Percentiles rank a stretch among this genome's conserved stretches.
These are phyloP conservation scores for Forbesichthys papilliferus DNA, from an alignment of 2,113 vertebrate genomes.

Conservation along the genomic window DNA sequence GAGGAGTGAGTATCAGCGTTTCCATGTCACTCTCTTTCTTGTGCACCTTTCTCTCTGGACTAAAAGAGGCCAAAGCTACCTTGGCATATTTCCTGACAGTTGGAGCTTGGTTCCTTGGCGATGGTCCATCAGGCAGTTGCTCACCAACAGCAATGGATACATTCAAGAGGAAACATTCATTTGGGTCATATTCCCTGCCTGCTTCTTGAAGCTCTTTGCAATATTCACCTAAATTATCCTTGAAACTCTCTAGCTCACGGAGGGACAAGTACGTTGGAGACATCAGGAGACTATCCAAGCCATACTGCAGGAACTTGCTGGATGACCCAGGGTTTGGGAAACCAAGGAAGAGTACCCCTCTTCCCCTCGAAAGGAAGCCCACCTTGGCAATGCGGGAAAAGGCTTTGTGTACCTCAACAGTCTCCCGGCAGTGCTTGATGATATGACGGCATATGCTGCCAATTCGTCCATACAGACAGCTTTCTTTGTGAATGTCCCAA, in stretches of 20 bases:
- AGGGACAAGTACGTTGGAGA: conserved; percentile 95
- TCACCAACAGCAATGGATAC: conserved; percentile 95
- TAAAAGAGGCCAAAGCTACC: conserved; percentile 92
- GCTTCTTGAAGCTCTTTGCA: conserved; percentile 90
- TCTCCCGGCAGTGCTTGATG: conserved; percentile 94
- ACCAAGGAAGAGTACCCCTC: conserved; percentile 92
- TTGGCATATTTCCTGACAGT: conserved; percentile 97
- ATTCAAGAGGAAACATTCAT: conserved; percentile 98
- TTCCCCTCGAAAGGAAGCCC: conserved; percentile 93
- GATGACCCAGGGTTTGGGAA: conserved; percentile 91
- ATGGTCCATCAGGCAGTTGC: conserved; percentile 82
- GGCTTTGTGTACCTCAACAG: conserved; percentile 88
- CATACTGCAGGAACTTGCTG: conserved; percentile 90
- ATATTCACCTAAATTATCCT: conserved; percentile 91
- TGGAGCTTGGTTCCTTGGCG: conserved; percentile 83
- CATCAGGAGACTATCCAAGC: conserved; percentile 90
- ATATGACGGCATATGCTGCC: conserved; percentile 91
- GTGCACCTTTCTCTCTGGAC: conserved; percentile 85
- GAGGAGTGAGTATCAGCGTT: conserved; percentile 93
- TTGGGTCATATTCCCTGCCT: conserved; percentile 91
- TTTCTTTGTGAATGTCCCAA: conserved; percentile 96
- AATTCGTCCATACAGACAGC: conserved; percentile 90
- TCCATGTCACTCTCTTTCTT: conserved; percentile 93
- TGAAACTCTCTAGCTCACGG: conserved; percentile 91
- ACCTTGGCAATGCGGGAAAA: conserved; percentile 97